Evolutionary conservation across 1,140 invertebrate genomes (phyloP), one percentile per base, ranked within the genome.

Genomic region (Rhagoletis zephyria): DNA sequence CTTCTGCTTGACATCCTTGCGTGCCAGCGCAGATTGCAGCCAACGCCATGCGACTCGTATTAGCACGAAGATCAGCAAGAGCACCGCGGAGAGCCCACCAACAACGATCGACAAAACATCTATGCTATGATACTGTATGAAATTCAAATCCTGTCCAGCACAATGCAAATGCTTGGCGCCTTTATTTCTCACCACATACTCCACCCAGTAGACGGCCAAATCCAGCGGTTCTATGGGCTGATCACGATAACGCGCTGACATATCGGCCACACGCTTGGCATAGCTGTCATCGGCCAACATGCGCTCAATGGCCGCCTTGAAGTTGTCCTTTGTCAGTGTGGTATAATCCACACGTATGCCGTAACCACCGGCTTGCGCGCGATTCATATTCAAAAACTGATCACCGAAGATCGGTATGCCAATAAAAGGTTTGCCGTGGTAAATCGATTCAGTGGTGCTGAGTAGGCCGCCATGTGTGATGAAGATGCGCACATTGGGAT

Each of bases 391-490:
- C 67, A 94, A 93, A 3, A 91, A 93, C 89, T 96, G 96, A 91
- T 96, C 95, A 12, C 93, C 94, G 61, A 95, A 94, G 45, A 96
- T 93, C 59, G 96, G 96, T 86, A 96, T 94, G 3, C 95, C 95
- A 30, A 97, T 92, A 5, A 96, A 93, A 1, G 96, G 96, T 9
- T 96, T 94, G 90, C 95, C 95, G 89, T 95, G 95, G 91, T 95
- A 95, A 14, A 96, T 92, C 4, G 96, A 95, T 93, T 97, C 96
- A 88, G 95, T 95, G 9, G 95, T 94, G 86, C 96, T 96, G 48
- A 96, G 93, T 45, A 95, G 90, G 16, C 96, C 96, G 12, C 95
- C 96, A 89, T 97, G 96, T 0, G 96, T 96, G 56, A 97, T 95
- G 88, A 97, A 96, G 0, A 94, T 93, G 89, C 94, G 94, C 1